phyloP scores from a whole-genome alignment of 2,797 vertebrate genomes.

The Odontamblyopus lacepedii region DNA sequence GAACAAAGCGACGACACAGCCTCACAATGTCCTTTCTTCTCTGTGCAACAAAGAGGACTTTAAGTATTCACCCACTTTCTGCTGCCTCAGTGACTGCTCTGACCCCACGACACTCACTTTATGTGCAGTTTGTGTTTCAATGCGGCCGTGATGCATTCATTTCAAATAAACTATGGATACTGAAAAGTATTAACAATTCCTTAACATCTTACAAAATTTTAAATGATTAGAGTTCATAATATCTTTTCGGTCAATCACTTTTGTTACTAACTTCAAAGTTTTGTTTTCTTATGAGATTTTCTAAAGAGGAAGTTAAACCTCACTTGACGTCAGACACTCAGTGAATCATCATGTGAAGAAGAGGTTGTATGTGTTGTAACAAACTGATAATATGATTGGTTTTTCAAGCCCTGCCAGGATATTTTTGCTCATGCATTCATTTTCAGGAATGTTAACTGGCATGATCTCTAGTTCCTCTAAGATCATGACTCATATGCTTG shows the following conservation, averaged over 20 bases:
- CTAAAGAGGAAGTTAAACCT: conserved; percentile 42
- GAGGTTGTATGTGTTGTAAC: no score
- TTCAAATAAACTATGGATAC: neutral
- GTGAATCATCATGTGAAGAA: no score
- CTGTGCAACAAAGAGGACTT: conserved; percentile 54
- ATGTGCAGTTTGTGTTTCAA: conserved; percentile 6
- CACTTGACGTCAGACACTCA: no score
- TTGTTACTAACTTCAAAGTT: neutral
- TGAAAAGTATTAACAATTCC: no score
- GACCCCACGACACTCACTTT: conserved; percentile 40
- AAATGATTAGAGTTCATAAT: neutral
- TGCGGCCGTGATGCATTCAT: neutral
- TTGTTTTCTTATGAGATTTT: conserved; percentile 26
- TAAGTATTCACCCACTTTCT: conserved; percentile 40
- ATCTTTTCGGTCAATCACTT: neutral
- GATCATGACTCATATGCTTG: neutral
- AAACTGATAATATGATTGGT: no score
- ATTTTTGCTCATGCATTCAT: neutral
- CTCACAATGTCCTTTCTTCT: conserved; percentile 62
- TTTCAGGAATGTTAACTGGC: neutral
- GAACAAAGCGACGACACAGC: conserved; percentile 40
- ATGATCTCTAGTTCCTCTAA: neutral
- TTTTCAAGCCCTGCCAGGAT: neutral
- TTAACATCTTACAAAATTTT: neutral
- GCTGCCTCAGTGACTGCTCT: conserved; percentile 44